Conservation (phyloP, 2,888 invertebrate genomes). For the Dromius quadrimaculatus region DNA sequence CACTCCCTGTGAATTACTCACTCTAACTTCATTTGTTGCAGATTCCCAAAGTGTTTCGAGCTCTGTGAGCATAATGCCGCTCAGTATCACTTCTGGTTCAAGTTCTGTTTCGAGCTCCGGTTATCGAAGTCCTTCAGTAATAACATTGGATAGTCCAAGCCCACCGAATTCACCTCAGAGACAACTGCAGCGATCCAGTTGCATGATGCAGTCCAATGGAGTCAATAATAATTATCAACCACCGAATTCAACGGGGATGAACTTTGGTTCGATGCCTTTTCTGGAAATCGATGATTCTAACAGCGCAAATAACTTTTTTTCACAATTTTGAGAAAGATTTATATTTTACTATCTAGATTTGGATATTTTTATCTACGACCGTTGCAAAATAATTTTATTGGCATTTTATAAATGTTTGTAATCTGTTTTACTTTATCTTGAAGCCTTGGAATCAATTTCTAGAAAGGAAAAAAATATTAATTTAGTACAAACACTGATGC, state of each 20-base stretch:
- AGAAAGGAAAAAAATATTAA: too few relatives aligned
- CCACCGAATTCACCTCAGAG: slow-evolving; percentile 67
- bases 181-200: slow-evolving; percentile 40
- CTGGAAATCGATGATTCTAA: slow-evolving; percentile 44
- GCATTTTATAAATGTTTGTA: background rate
- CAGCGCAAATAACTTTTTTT: slow-evolving; percentile 36
- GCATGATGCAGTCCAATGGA: slow-evolving; percentile 42
- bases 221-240: slow-evolving; percentile 11
- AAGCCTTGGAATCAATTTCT: too few relatives aligned
- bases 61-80: slow-evolving; percentile 65
- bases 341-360: background rate
- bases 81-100: slow-evolving; percentile 64
- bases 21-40: slow-evolving; percentile 56
- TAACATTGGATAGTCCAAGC: slow-evolving; percentile 75
- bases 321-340: slow-evolving; percentile 14
- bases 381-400: background rate
- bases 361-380: background rate
- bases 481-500: too few relatives aligned
- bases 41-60: slow-evolving; percentile 65
- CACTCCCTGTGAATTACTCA: slow-evolving; percentile 15
- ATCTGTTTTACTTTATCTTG: too few relatives aligned
- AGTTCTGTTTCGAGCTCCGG: slow-evolving; percentile 73
- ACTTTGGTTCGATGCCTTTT: slow-evolving; percentile 8
- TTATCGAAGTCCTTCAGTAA: slow-evolving; percentile 73
- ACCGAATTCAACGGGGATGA: slow-evolving; percentile 9